phyloP scores from a whole-genome alignment of 1,140 invertebrate genomes.

The Lethocerus indicus region DNA sequence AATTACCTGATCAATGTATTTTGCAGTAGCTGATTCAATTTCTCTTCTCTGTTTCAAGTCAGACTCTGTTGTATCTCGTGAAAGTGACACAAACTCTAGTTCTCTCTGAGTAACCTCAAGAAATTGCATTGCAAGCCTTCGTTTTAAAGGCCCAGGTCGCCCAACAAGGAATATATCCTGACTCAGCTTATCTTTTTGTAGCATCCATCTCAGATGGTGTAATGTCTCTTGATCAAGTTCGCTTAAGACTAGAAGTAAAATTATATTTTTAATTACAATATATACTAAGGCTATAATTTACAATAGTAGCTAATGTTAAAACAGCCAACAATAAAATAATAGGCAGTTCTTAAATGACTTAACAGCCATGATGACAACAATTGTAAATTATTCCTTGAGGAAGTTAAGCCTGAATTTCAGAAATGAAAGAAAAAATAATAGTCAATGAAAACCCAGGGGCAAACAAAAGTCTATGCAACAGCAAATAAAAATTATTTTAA shows the following conservation, averaged over 20 bases:
- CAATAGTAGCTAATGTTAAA: conserved; percentile 51
- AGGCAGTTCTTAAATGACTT: not conserved
- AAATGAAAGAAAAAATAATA: too few relatives aligned
- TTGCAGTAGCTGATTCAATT: conserved; percentile 68
- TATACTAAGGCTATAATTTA: conserved; percentile 18
- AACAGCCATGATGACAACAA: too few relatives aligned
- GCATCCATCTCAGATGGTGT: conserved; percentile 78
- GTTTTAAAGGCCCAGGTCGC: conserved; percentile 60
- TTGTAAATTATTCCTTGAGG: not conserved
- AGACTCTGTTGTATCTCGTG: conserved; percentile 88
- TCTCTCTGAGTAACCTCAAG: conserved; percentile 76
- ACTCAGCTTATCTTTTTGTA: conserved; percentile 79
- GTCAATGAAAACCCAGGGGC: too few relatives aligned
- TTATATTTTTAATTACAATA: conserved; percentile 10
- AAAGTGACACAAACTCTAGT: conserved; percentile 84
- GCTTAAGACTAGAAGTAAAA: conserved; percentile 28
- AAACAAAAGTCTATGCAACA: too few relatives aligned
- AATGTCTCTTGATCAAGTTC: conserved; percentile 53
- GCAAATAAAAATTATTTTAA: too few relatives aligned
- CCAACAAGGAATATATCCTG: conserved; percentile 95
- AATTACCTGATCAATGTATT: conserved; percentile 86
- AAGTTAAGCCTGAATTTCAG: too few relatives aligned
- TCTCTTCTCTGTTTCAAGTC: conserved; percentile 93
- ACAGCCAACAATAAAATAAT: conserved; percentile 22
- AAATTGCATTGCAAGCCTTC: conserved; percentile 71